phyloP scores from a whole-genome alignment of 2,113 vertebrate species.

The Corythornis madagascariensis region DNA sequence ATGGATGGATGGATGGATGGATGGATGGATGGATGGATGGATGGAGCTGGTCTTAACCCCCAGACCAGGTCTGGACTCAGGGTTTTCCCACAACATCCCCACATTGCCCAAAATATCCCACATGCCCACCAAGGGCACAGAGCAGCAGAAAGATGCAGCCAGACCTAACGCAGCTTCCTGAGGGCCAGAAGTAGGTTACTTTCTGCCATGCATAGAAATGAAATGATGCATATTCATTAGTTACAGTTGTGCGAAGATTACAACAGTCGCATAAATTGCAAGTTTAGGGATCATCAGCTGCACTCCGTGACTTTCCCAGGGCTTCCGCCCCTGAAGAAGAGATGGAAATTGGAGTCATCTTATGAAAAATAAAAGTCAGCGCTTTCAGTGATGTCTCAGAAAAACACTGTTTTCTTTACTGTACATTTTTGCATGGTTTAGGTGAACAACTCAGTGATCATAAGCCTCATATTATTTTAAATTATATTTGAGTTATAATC shows the following conservation, averaged over 20 bases:
- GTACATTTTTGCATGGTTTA: background rate
- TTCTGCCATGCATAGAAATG: conserved; percentile 25
- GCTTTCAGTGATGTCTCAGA: background rate
- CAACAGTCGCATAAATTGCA: conserved; percentile 35
- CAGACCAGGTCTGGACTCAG: background rate
- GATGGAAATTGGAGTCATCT: background rate
- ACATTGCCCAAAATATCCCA: background rate
- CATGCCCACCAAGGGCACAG: background rate
- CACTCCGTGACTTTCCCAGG: conserved; percentile 18
- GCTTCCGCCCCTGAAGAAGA: background rate
- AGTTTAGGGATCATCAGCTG: conserved; percentile 29
- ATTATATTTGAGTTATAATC: background rate
- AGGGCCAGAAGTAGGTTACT: conserved; percentile 58
- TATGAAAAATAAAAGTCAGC: conserved; percentile 11
- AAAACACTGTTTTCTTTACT: background rate
- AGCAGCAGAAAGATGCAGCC: background rate
- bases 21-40: background rate
- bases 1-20: background rate
- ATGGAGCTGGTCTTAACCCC: background rate
- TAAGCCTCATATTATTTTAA: conserved; percentile 4
- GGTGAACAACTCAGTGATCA: background rate
- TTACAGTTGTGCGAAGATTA: background rate
- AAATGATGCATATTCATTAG: conserved; percentile 64
- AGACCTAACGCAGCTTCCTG: background rate
- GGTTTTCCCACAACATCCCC: rapidly evolving